phyloP scores from a whole-genome alignment of 2,797 vertebrate species.

The Hoplostethus atlanticus region DNA sequence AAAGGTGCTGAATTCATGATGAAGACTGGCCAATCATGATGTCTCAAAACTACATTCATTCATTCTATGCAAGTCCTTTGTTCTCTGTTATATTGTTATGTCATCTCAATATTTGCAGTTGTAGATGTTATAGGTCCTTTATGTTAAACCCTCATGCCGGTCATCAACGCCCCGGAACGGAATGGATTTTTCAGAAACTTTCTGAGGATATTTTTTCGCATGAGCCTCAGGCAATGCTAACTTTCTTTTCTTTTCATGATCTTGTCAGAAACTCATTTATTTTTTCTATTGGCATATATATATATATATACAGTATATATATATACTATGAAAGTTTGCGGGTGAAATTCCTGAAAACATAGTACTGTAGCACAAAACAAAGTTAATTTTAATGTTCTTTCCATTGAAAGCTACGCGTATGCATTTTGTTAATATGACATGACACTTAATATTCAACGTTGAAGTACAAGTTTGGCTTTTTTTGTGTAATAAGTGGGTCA shows the following conservation, averaged over 20 bases:
- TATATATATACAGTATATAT: too few species aligned
- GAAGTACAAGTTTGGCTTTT: slow-evolving; percentile 1
- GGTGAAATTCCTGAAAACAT: slow-evolving; percentile 42
- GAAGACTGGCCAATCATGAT: slow-evolving; percentile 79
- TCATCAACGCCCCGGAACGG: slow-evolving; percentile 45
- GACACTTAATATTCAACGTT: not conserved
- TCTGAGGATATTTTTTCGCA: slow-evolving; percentile 49
- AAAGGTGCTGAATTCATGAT: slow-evolving; percentile 80
- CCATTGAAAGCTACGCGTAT: not conserved
- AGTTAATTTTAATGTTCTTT: slow-evolving; percentile 4
- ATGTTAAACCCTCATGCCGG: slow-evolving; percentile 46
- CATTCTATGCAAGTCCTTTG: slow-evolving; percentile 87
- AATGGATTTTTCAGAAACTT: slow-evolving; percentile 53
- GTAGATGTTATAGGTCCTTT: slow-evolving; percentile 51
- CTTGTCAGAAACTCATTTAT: slow-evolving; percentile 17
- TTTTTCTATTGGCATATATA: slow-evolving; percentile 47
- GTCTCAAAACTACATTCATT: slow-evolving; percentile 80
- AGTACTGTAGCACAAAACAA: slow-evolving; percentile 23
- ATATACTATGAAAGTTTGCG: slow-evolving; percentile 38
- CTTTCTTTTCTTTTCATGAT: slow-evolving; percentile 43
- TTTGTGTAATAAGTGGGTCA: not conserved
- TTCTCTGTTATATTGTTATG: slow-evolving; percentile 60
- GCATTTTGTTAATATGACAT: slow-evolving; percentile 2
- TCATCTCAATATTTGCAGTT: slow-evolving; percentile 52
- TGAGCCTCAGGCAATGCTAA: slow-evolving; percentile 54